Base-by-base conservation (phyloP, 2,888 invertebrate genomes). In the Caradrina kadenii region DNA sequence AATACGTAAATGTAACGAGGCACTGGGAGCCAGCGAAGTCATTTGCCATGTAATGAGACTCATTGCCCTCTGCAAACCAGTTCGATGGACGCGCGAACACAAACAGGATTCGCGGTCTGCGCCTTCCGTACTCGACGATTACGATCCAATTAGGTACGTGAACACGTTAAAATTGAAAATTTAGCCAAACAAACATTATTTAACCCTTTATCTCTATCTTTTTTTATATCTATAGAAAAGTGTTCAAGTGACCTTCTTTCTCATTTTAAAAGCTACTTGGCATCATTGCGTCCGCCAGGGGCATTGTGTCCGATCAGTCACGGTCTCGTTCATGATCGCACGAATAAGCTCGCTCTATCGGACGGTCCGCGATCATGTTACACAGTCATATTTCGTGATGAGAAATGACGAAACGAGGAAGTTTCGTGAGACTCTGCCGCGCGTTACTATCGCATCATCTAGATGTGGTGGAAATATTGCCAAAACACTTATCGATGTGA, bases 291-390 rank as follows among this genome's bases (percentile, higher is more conserved):
- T 88, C 87, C 87, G 87, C 86, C 85, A 79, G 84, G 82, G 87
- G 88, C 89, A 89, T 92, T 91, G 90, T 91, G 88, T 84, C 87
- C 89, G 89, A 93, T 94, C 91, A 81, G 93, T 91, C 90, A 92
- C 91, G 93, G 93, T 88, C 89, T 86, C 89, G 88, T 88, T 91
- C 90, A 89, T 88, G 89, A 89, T 81, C 89, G 90, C 90, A 91
- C 91, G 90, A 90, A 83, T 88, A 79, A 82, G 78, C 82, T 73
- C 71, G 60, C 55, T 79, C 70, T 76, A 79, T 75, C 84, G 75
- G 82, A 72, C 81, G 70, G 77, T 66, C 79, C 65, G 74, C 80
- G 80, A 81, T 83, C 85, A 86, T 84, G 84, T 83, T 82, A 77
- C 69, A 77, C 78, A 83, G 83, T 78, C 81, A 88, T 84, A 88